Evolutionary conservation across 2,888 invertebrate species (phyloP), one percentile per base, ranked within the genome.

Genomic region (Drosophila rellima): DNA sequence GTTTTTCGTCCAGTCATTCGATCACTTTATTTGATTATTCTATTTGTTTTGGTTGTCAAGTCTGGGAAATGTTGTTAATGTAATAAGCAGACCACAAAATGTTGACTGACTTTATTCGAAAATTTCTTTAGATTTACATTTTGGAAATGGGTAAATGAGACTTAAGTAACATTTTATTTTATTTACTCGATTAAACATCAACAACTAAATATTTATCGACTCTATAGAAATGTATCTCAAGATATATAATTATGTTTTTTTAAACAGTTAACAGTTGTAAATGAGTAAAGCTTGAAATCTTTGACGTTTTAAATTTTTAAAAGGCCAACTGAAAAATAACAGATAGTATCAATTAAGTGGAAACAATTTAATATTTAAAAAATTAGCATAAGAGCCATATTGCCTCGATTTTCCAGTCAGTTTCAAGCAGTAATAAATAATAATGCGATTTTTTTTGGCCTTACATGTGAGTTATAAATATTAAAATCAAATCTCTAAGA

Each of bases 391-490:
- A 33, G 31, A 11, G 29, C 6, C 35, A 5, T n/a, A n/a, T 35
- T n/a, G 5, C 13, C 33, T 33, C n/a, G 26, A 42, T 72, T 72
- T 67, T 72, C 55, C 72, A 17, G 31, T 15, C 67, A 8, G 45
- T 47, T 55, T 20, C 13, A 42, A n/a, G 1, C 20, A 20, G 40
- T 39, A 29, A 17, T 72, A 50, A 39, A 56, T 56, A 54, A 73
- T 73, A 39, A 67, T 61, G 52, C 11, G 18, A 39, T 45, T 54
- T 62, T 54, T 62, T 33, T 29, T 39, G 51, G 18, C 23, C 33
- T 13, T 13, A 8, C 33, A 56, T 60, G 47, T 39, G 48, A 35
- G 56, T 48, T 44, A 68, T 62, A 72, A 63, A 69, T 63, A 74
- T 74, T 62, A 37, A 62, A 23, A 35, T n/a, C 8, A 26, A 55